Evolutionary conservation across 92 coral and sea anemone genomes (phyloP), one percentile per base, ranked within the genome.

Genomic region (Blastomussa wellsi): DNA sequence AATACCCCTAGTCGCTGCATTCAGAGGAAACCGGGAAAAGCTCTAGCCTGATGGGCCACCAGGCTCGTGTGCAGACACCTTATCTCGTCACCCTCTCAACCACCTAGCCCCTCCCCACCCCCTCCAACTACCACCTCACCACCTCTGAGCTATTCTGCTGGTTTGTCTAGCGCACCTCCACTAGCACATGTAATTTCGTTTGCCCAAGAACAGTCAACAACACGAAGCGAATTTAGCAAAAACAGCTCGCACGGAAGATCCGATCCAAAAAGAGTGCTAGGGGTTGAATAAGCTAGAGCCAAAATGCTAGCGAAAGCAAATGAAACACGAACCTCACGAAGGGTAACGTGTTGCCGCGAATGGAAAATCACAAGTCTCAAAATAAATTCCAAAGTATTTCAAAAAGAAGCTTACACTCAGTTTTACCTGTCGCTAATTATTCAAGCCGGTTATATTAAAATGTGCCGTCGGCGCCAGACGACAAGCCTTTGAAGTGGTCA

Each of bases 401-500:
- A n/a, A n/a, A 26, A 24, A 62, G 68, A 35, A 70, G 75, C 47
- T 38, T n/a, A 17, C 65, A 29, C 42, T 24, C 64, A 28, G 41
- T 62, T 39, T 79, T 79, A 79, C 83, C 74, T 28, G 69, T 70
- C 51, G 35, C 48, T 69, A 47, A 81, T 81, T 49, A 81, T 70
- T 68, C 85, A 81, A 52, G 67, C 68, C 32, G 16, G 85, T 62
- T 80, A 80, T 80, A 65, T n/a, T n/a, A n/a, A n/a, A 14, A 42
- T 42, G 42, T 16, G 9, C 49, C 14, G 77, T 81, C 85, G 85
- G 85, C 13, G 55, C n/a, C 36, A 48, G n/a, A 31, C 31, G 28
- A 80, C n/a, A 80, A 69, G 2, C 32, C 86, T 82, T 71, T 82
- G 86, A 82, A 48, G 86, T 82, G 66, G 86, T 35, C 69, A 36